A percentile compares a stretch with the other conserved stretches of the same genome.
Conservation (phyloP, 2,888 invertebrate genomes). For the Deilephila elpenor region DNA sequence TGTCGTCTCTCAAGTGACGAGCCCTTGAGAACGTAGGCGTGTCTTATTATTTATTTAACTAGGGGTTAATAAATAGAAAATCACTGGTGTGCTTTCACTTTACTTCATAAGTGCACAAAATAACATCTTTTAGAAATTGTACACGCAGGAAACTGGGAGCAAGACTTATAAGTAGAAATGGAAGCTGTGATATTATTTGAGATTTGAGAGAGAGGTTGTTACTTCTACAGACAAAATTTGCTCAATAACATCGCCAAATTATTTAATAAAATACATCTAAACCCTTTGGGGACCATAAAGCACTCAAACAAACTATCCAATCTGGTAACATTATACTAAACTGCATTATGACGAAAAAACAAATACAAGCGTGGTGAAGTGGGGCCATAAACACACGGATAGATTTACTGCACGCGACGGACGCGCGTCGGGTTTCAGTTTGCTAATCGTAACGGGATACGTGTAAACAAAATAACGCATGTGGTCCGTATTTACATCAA, state of each 20-base stretch:
- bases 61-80: neutral
- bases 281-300: neutral
- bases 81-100: too few relatives aligned
- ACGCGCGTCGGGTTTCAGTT: neutral
- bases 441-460: slow-evolving; percentile 20
- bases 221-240: too few relatives aligned
- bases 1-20: slow-evolving; percentile 10
- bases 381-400: slow-evolving; percentile 8
- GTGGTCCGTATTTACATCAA: neutral
- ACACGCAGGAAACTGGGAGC: too few relatives aligned
- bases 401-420: slow-evolving; percentile 8
- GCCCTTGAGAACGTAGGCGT: neutral
- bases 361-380: neutral
- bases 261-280: too few relatives aligned
- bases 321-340: neutral
- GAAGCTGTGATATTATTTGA: too few relatives aligned
- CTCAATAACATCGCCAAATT: too few relatives aligned
- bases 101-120: too few relatives aligned
- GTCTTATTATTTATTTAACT: neutral
- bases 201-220: too few relatives aligned
- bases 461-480: neutral
- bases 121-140: too few relatives aligned
- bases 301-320: neutral
- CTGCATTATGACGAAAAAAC: neutral
- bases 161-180: too few relatives aligned